Base-by-base conservation (phyloP, 2,797 vertebrate species). In the Eupleurogrammus muticus region DNA sequence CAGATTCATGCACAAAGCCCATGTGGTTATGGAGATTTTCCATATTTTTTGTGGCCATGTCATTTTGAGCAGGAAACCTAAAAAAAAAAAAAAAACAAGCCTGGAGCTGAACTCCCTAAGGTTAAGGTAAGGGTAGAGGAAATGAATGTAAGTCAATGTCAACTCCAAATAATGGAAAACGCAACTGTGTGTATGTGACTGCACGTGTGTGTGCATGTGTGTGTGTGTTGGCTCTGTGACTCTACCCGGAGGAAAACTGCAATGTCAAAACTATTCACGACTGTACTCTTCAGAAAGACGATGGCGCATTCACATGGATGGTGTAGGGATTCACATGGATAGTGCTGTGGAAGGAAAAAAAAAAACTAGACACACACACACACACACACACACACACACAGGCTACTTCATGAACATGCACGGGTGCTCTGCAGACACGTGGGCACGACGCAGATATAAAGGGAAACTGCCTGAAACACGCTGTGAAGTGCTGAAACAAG, bases 401-500 rank as follows among this genome's bases (percentile, higher is more conserved):
- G 38, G 63, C 21, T 28, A 48, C 20, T 62, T 57, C 51, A 10
- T 4, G 46, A 34, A 49, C 65, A 57, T n/a, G 38, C 62, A 34
- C 55, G 17, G 11, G 48, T 44, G 40, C 40, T 13, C 53, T 9
- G 44, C 24, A 47, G 55, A 68, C 34, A 16, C 38, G 5, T 69
- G 67, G 16, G 47, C 52, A 21, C 9, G 9, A 42, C 46, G 73
- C 71, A 57, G 69, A 70, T 36, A 51, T 3, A 42, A 23, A 8
- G 24, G 66, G 57, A 81, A 28, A 28, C 28, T 28, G 28, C 78
- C 84, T 84, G 63, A 81, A n/a, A 70, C 73, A 40, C 52, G 3
- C 51, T 20, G 17, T 6, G 9, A 17, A n/a, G 74, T 82, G 82
- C 87, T 90, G 87, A 84, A 85, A 65, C 55, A 48, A 24, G 14